Evolutionary conservation across 2,113 vertebrate species (phyloP), one percentile per base, ranked within the genome.

Genomic region (Trematocara macrostoma): DNA sequence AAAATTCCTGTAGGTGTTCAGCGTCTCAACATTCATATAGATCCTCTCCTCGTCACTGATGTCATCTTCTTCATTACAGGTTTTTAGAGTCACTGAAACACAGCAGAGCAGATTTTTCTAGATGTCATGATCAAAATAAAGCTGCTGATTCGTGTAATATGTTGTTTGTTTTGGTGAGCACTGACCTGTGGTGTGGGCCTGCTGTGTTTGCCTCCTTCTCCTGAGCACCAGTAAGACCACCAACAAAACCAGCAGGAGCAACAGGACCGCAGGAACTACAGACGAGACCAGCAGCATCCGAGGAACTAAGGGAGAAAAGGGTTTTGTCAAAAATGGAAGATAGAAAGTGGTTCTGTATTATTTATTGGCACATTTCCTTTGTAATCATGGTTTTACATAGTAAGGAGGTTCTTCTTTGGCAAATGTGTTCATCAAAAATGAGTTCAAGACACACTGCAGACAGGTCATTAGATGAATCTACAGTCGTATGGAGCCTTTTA

Each of bases 41-140:
- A 29, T 29, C 26, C 26, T 29, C 26, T 76, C 82, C 20, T 47
- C 53, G 3, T 64, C 31, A 35, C 31, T 64, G 31, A 4, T 0
- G 1, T 11, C 12, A 82, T 67, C 45, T 61, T 59, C 56, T 0
- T 59, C 56, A 59, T 59, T 18, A 1, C 29, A 59, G 26, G 5
- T 18, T 59, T 34, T 59, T 34, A 18, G 29, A 59, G 56, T 18
- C 5, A 59, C 56, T 59, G 29, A 59, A 59, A 59, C 29, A 59
- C 0, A 59, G 56, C 14, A 59, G 0, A 59, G 29, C 8, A 56
- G 55, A 56, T 18, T 0, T 4, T 34, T 59, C 56, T 34, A 0
- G 8, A 34, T 0, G 2, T 34, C 29, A 59, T 18, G 56, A 0
- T 34, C 15, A 10, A 59, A 6, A 34, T 0, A 34, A 34, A 18